Base-by-base conservation (phyloP, 1,140 invertebrate genomes). In the Cepaea nemoralis region DNA sequence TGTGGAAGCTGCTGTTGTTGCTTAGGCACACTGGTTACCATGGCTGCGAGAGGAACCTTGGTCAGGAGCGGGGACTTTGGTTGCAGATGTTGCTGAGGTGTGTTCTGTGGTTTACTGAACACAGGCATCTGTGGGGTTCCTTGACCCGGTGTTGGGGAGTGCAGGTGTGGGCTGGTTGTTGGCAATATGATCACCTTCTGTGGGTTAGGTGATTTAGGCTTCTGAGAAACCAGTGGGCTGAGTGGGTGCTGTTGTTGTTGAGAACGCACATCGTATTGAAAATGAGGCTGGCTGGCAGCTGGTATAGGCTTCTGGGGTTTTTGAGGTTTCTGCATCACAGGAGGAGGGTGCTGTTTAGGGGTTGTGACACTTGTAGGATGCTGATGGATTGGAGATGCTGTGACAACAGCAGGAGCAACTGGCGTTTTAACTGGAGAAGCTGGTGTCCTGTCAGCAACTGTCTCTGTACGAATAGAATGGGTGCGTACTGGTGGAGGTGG, bases 401-500 rank as follows among this genome's bases (percentile, higher is more conserved):
- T 35, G 24, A 73, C 45, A n/a, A 50, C 37, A 22, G 40, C n/a
- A 45, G 71, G 31, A 42, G 45, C 33, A 33, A 27, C 45, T 10
- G 40, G 39, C 24, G 0, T 48, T 31, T 48, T 80, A 24, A 39
- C 42, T n/a, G 69, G 78, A 24, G 45, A 73, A n/a, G 0, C 69
- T 24, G 69, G 78, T 39, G 69, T 27, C n/a, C 19, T 73, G 33
- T 73, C 27, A 27, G 42, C 37, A 19, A n/a, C 8, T 31, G 27
- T 63, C 27, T 74, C 76, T 40, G 70, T 59, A 31, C 85, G 84
- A n/a, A 93, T 91, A 5, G 93, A 93, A 82, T 93, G 92, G 10
- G 91, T 92, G 40, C 96, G 92, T 86, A 97, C 95, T 0, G 96
- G 96, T 0, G 96, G 96, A 0, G 96, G 96, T 19, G 96, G 96